phyloP scores from a whole-genome alignment of 2,113 vertebrate genomes.

The Okapia johnstoni region DNA sequence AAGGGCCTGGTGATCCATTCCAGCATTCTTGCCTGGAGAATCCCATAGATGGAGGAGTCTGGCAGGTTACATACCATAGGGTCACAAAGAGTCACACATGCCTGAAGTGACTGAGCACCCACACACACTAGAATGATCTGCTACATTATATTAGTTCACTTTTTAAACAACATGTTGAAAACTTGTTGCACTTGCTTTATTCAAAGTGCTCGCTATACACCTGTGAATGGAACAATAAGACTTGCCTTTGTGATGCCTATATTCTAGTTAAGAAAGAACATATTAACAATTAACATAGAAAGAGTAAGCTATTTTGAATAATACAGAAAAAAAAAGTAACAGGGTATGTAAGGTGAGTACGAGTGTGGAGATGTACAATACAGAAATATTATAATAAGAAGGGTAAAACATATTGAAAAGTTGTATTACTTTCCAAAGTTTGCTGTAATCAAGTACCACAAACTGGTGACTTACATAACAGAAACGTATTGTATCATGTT shows the following conservation, averaged over 20 bases:
- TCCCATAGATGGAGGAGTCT: too few species aligned
- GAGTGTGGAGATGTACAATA: not conserved
- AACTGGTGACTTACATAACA: not conserved
- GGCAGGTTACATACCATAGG: too few species aligned
- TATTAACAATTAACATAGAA: not conserved
- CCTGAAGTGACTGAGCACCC: too few species aligned
- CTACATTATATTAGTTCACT: not conserved
- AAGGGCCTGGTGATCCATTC: too few species aligned
- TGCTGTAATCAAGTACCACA: not conserved
- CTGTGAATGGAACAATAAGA: not conserved
- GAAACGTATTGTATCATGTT: not conserved
- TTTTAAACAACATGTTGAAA: not conserved
- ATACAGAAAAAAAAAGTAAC: not conserved
- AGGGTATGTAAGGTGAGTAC: rapidly evolving
- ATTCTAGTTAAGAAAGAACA: not conserved
- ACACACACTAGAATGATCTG: too few species aligned
- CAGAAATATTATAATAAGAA: not conserved
- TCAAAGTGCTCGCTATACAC: not conserved
- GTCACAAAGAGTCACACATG: too few species aligned
- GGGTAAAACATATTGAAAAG: not conserved
- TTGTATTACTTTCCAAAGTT: not conserved
- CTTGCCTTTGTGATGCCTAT: not conserved
- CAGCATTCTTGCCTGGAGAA: too few species aligned
- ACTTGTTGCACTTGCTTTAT: not conserved
- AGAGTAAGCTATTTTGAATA: not conserved